Conservation (phyloP, 2,113 vertebrate species). For the Turdus rufiventris region DNA sequence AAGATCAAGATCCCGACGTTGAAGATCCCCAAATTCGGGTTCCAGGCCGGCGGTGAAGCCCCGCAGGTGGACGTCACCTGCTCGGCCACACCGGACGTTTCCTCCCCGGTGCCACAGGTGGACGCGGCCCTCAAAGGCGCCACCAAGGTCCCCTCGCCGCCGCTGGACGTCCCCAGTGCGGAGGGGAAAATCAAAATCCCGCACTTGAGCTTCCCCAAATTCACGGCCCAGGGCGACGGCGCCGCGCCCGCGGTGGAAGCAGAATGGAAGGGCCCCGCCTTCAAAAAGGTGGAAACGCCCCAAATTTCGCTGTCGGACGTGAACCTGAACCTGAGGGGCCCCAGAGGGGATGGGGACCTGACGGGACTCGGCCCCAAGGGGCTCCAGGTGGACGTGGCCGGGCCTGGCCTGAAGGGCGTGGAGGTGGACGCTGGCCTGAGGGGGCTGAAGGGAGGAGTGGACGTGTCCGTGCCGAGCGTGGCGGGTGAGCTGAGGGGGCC, state of each 20-base stretch:
- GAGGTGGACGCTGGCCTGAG: conserved; percentile 34
- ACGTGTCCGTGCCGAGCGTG: background rate
- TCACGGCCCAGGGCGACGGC: background rate
- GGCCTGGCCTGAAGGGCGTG: conserved; percentile 1
- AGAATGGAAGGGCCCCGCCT: conserved; percentile 42
- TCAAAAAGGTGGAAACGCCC: conserved; percentile 64
- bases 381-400: background rate
- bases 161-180: background rate
- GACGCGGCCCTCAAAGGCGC: background rate
- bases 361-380: conserved; percentile 54
- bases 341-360: conserved; percentile 36
- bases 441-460: conserved; percentile 27
- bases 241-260: background rate
- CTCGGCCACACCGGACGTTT: background rate
- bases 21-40: conserved; percentile 68
- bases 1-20: conserved; percentile 61
- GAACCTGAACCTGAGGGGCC: conserved; percentile 60
- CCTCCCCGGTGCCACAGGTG: background rate
- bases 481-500: conserved; percentile 10
- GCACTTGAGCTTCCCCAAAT: conserved; percentile 51
- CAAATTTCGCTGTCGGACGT: conserved; percentile 71
- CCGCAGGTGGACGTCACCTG: background rate
- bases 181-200: conserved; percentile 51
- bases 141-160: background rate
- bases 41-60: background rate